Conservation (phyloP, 2,797 vertebrate species). For the Acanthurus tractus region DNA sequence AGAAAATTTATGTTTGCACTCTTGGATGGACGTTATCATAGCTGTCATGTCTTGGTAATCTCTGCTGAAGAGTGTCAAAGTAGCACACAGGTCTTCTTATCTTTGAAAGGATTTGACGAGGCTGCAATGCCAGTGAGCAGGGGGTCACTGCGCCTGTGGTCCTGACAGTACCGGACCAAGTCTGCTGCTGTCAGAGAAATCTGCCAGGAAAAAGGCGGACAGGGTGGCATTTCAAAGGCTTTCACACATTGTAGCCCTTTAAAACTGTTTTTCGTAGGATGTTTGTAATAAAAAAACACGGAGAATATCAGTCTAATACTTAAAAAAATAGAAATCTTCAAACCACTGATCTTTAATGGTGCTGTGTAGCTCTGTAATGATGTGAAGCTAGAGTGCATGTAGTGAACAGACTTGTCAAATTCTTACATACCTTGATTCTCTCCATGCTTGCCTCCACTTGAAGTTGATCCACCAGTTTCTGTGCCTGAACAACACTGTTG, state of each 20-base stretch:
- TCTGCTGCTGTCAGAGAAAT: conserved; percentile 88
- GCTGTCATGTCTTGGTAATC: background rate
- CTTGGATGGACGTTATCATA: background rate
- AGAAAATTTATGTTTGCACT: background rate
- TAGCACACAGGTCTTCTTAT: conserved; percentile 88
- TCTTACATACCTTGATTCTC: conserved; percentile 86
- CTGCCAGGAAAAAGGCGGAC: conserved; percentile 61
- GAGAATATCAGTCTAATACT: background rate
- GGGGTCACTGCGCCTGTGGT: conserved; percentile 86
- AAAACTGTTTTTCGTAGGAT: too few species aligned
- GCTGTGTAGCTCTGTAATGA: background rate
- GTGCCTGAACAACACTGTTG: conserved; percentile 83
- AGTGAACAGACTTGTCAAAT: background rate
- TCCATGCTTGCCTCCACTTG: conserved; percentile 86
- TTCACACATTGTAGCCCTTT: background rate
- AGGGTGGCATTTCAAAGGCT: background rate
- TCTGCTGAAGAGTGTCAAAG: conserved; percentile 67
- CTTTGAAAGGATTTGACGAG: conserved; percentile 90
- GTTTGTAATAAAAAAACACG: background rate
- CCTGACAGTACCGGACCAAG: conserved; percentile 87
- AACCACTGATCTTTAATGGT: background rate
- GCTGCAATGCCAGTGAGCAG: conserved; percentile 87
- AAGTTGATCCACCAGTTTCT: conserved; percentile 88
- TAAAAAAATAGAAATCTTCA: background rate
- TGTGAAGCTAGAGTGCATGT: background rate